Evolutionary conservation across 2,888 invertebrate species (phyloP), one percentile per base, ranked within the genome.

Genomic region (Drosophila maculinotata): DNA sequence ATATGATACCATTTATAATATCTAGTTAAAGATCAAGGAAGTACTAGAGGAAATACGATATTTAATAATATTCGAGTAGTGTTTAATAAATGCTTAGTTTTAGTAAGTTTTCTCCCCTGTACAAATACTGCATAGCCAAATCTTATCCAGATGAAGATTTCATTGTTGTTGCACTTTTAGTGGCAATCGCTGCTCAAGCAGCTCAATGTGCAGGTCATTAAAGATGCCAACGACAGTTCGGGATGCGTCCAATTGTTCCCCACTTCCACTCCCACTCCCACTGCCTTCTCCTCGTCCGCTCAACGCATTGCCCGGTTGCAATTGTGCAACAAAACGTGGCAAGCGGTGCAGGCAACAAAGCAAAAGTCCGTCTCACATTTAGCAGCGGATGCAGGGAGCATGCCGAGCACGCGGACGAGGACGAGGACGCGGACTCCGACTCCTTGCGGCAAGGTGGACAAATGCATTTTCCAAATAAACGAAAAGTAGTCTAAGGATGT

Each of bases 391-490:
- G 41, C 58, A 28, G 15, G 38, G 30, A 36, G 39, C 56, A 42
- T 28, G 45, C 20, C 14, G 30, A 20, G 23, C 28, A 26, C 12
- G 36, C 45, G 66, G n/a, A n/a, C n/a, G n/a, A n/a, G n/a, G 45
- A 15, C 14, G 30, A 20, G 23, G 23, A 26, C 12, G 36, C 45
- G 66, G n/a, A n/a, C n/a, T n/a, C n/a, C n/a, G 39, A 60, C 44
- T 65, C 49, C 64, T 69, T 78, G 52, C 44, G 66, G 64, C 67
- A 68, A 84, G 85, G 82, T 81, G 81, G 81, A 81, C 81, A 85
- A 85, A 81, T 81, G 85, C 77, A 85, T 85, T 75, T 85, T 79
- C 69, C 85, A 81, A 84, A 80, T 74, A 81, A 76, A 57, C 73
- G 64, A 58, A 68, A 68, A 49, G 9, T 45, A 17, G 38, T 41